Evolutionary conservation across 2,797 vertebrate genomes (phyloP).

Genomic region (Takifugu rubripes): DNA sequence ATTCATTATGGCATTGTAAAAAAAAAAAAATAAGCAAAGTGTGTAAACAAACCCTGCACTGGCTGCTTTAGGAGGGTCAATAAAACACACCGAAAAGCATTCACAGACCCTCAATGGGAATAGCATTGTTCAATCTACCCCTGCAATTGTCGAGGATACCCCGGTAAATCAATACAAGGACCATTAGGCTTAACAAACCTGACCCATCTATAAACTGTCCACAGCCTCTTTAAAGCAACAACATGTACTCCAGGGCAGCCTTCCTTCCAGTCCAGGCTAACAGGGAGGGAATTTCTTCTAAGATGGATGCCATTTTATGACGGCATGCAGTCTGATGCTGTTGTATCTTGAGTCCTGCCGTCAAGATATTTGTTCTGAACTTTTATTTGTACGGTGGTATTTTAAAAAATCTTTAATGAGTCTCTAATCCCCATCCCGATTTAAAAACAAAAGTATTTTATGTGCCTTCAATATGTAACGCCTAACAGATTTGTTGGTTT

Average conservation of each 20-base stretch:
- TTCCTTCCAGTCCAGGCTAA: slow-evolving; percentile 30
- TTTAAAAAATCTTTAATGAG: too few species aligned
- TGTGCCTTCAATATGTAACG: too few species aligned
- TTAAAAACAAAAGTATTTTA: too few species aligned
- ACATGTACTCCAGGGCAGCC: slow-evolving; percentile 20
- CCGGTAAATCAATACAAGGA: slow-evolving; percentile 74
- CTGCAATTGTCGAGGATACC: slow-evolving; percentile 58
- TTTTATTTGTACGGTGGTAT: too few species aligned
- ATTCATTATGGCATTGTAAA: slow-evolving; percentile 56
- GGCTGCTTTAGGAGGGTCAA: slow-evolving; percentile 57
- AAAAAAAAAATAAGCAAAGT: slow-evolving; percentile 29
- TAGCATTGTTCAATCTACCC: slow-evolving; percentile 60
- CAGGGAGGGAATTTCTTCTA: slow-evolving; percentile 10
- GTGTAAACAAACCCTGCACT: slow-evolving; percentile 61
- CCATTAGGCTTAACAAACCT: slow-evolving; percentile 79
- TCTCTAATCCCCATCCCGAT: too few species aligned
- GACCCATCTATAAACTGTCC: slow-evolving; percentile 58
- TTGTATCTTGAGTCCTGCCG: too few species aligned
- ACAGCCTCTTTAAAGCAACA: slow-evolving; percentile 44
- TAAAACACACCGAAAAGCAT: slow-evolving; percentile 67
- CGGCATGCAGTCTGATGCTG: not conserved
- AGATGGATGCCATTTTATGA: slow-evolving; percentile 15
- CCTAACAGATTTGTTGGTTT: too few species aligned
- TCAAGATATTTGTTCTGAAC: too few species aligned
- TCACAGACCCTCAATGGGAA: slow-evolving; percentile 64